Evolutionary conservation across 2,888 invertebrate genomes (phyloP).

Genomic region (Hoplodrina blanda): DNA sequence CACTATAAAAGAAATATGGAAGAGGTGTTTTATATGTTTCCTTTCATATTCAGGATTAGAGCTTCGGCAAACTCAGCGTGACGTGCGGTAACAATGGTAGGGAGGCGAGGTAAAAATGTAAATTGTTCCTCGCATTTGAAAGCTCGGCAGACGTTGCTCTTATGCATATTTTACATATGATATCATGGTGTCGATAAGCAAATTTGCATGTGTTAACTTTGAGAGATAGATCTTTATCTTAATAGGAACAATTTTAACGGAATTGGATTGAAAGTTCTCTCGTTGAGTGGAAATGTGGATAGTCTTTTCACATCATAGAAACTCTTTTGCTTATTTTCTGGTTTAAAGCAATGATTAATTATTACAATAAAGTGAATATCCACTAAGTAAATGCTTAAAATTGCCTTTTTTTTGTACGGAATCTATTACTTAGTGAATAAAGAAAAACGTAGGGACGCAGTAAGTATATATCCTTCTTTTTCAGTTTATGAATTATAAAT

Average conservation of each 20-base stretch:
- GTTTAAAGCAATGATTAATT: too few species aligned
- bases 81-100: conserved; percentile 51
- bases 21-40: conserved; percentile 48
- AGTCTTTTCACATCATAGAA: too few species aligned
- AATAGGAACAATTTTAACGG: conserved; percentile 51
- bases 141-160: conserved; percentile 60
- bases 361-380: too few species aligned
- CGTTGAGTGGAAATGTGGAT: not conserved
- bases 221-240: conserved; percentile 48
- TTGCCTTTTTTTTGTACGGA: too few species aligned
- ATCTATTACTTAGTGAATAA: too few species aligned
- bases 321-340: too few species aligned
- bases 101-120: conserved; percentile 72
- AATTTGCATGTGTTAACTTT: conserved; percentile 69
- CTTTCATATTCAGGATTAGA: conserved; percentile 54
- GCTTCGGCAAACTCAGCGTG: conserved; percentile 9
- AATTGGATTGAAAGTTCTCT: conserved; percentile 24
- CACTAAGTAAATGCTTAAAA: too few species aligned
- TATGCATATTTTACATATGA: conserved; percentile 75
- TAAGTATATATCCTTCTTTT: too few species aligned
- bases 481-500: too few species aligned
- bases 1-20: conserved; percentile 49
- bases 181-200: conserved; percentile 74
- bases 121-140: conserved; percentile 71
- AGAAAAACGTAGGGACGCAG: too few species aligned